Evolutionary conservation across 2,113 vertebrate species (phyloP), one percentile per base, ranked within the genome.

Genomic region (Psettodes erumei): DNA sequence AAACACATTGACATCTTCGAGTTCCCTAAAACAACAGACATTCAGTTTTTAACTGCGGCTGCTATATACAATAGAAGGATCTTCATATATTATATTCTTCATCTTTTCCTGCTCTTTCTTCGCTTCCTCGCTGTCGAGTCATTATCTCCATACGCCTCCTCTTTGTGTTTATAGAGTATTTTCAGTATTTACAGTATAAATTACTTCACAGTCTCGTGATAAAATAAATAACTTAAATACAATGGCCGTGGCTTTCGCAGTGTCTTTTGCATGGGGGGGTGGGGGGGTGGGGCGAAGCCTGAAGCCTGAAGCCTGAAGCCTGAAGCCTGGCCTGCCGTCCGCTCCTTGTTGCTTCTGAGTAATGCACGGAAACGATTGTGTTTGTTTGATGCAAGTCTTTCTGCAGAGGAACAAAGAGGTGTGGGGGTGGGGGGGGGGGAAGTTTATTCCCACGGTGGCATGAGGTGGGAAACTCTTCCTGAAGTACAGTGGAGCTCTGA

Each of bases 181-280:
- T 89, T 82, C 73, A 88, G 74, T 94, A 95, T 94, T 83, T 94
- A 95, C 94, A 94, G 87, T 93, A 95, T 92, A 94, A 94, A 94
- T 94, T 90, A 94, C 84, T 90, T 90, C 76, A 90, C 88, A 92
- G 90, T 92, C 86, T 86, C 48, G 84, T 91, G 89, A 83, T 84
- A 87, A 92, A 93, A 94, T 92, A 95, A 94, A 94, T 94, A 94
- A 93, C 92, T 89, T 90, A 90, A 91, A 87, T 89, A 85, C 71
- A 91, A 90, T 10, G 86, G 85, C 86, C 85, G 91, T 93, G 91
- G 92, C 93, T 82, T 89, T 81, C 66, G 82, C 66, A 84, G 82
- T 71, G 82, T 89, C 78, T 86, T 60, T 61, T 51, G 67, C 78
- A 65, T 38, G 71, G 42, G 3, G n/a, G 68, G 54, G 48, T 69